Evolutionary conservation across 2,113 vertebrate genomes (phyloP).

Genomic region (Gasterosteus nipponicus): DNA sequence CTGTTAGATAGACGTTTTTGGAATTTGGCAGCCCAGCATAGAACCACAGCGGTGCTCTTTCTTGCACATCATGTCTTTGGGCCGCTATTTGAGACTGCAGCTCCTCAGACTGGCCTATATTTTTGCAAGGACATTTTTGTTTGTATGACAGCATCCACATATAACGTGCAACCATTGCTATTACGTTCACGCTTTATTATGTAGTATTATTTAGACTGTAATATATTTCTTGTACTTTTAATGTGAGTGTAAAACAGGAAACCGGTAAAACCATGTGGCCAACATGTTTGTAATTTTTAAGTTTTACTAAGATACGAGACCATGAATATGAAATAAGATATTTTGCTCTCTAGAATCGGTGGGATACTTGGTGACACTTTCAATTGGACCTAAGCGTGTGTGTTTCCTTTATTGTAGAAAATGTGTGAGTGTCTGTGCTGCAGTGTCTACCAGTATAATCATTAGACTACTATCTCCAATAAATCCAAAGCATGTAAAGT

Average conservation of each 20-base stretch:
- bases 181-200: not conserved
- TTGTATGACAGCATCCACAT: not conserved
- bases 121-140: slow-evolving; percentile 32
- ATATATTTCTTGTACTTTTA: not conserved
- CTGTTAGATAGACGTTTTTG: slow-evolving; percentile 55
- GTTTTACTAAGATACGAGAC: not conserved
- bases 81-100: slow-evolving; percentile 12
- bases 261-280: not conserved
- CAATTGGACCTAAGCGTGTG: not conserved
- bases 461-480: slow-evolving; percentile 21
- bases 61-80: slow-evolving; percentile 27
- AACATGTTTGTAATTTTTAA: not conserved
- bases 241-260: not conserved
- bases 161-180: not conserved
- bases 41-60: slow-evolving; percentile 32
- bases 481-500: slow-evolving; percentile 37
- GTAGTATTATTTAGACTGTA: not conserved
- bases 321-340: not conserved
- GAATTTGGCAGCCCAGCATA: slow-evolving; percentile 46
- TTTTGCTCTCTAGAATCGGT: not conserved
- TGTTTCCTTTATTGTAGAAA: not conserved
- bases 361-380: not conserved
- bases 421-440: not conserved
- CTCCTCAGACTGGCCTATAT: slow-evolving; percentile 36
- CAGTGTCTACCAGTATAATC: slow-evolving; percentile 6